Evolutionary conservation across 1,140 invertebrate genomes (phyloP), one percentile per base, ranked within the genome.

Genomic region (Philotrypesis tridentata): DNA sequence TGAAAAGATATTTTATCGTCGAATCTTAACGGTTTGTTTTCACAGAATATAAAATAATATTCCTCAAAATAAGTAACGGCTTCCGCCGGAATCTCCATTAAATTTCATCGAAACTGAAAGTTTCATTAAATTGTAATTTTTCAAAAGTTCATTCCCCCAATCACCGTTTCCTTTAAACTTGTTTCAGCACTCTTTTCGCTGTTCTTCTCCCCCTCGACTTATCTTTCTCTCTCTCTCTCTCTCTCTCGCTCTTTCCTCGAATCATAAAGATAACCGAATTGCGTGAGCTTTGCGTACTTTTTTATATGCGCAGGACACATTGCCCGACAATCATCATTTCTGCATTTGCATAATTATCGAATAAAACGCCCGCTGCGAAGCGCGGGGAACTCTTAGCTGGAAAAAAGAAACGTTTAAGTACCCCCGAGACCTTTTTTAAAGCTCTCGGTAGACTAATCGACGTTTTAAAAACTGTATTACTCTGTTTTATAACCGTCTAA

Each of bases 281-380:
- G 88, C 86, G n/a, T 33, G n/a, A 12, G 43, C 21, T 55, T 55
- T 55, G 63, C 60, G 61, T n/a, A 60, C 71, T 77, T 40, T 79
- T 79, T 79, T 79, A 83, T 89, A 89, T 90, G 91, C 87, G 86
- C 77, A 88, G 89, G 87, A 90, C 90, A 89, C 90, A 90, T 90
- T 91, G 89, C 87, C 87, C 89, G 89, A 91, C 89, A 91, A 92
- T 92, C 91, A 92, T 92, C 90, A 91, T 91, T 91, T 84, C 72
- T 33, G 84, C 88, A 92, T 91, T 92, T 92, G 86, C 90, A 91
- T 92, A 91, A 92, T 91, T 92, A 92, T 91, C 89, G 86, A 91
- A 91, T 91, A 90, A 91, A 92, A 90, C 83, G 83, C 61, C 68
- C 48, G 65, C 29, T 48, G 37, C 55, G 48, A 65, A 31, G 40